Percentiles rank a stretch among this genome's conserved stretches.
These are phyloP conservation scores for Notolepis coatsorum DNA, from an alignment of 2,797 vertebrate genomes.

Conservation along the genomic window DNA sequence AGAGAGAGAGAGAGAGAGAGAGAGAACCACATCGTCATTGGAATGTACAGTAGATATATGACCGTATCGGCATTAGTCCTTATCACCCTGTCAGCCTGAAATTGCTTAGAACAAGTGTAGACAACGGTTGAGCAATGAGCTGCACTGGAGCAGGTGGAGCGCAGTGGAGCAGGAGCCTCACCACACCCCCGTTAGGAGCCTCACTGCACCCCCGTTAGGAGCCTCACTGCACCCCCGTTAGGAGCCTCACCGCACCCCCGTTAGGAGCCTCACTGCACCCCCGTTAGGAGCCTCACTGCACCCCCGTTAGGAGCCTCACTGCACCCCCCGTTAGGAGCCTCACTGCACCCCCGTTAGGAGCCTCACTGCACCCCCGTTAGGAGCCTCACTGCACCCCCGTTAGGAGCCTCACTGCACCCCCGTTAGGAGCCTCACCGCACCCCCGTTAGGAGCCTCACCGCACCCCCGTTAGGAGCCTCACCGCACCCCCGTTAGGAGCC, in stretches of 20 bases:
- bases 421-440: background rate
- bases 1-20: background rate
- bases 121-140: background rate
- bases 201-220: background rate
- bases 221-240: background rate
- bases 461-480: background rate
- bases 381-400: background rate
- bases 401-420: background rate
- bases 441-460: background rate
- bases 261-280: background rate
- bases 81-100: background rate
- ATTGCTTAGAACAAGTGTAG: background rate
- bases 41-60: slow-evolving; percentile 22
- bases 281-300: background rate
- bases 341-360: background rate
- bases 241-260: background rate
- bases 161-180: too few species aligned
- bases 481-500: background rate
- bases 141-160: background rate
- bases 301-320: background rate
- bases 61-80: background rate
- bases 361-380: background rate
- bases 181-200: background rate
- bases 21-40: background rate
- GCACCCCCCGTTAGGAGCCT: too few species aligned